Evolutionary conservation across 2,113 vertebrate species (phyloP).

Genomic region (Carlito syrichta): DNA sequence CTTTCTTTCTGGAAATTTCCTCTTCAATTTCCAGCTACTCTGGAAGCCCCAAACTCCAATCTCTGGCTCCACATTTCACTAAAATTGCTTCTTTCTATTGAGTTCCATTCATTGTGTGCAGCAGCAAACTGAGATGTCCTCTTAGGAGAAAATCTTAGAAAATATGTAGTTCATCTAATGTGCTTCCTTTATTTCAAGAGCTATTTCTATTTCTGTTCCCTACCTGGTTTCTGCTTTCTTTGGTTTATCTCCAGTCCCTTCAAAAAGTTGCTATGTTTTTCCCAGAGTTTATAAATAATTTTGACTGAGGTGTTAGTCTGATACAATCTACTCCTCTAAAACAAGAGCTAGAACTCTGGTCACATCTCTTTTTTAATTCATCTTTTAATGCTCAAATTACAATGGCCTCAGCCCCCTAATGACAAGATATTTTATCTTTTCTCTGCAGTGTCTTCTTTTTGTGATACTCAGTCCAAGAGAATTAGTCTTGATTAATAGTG

Average conservation of each 20-base stretch:
- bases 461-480: neutral
- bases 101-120: neutral
- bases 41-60: neutral
- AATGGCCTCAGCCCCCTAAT: neutral
- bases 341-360: neutral
- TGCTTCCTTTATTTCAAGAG: neutral
- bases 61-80: neutral
- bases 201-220: neutral
- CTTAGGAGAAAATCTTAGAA: neutral
- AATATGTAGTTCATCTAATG: neutral
- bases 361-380: neutral
- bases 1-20: neutral
- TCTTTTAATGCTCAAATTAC: neutral
- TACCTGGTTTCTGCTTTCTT: neutral
- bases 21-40: neutral
- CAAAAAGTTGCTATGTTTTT: neutral
- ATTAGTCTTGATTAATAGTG: neutral
- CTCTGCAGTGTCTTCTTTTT: neutral
- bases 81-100: neutral
- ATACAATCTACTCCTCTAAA: neutral
- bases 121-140: neutral
- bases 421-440: neutral
- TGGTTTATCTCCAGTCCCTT: neutral
- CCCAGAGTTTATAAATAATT: neutral
- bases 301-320: neutral